A percentile compares a stretch with the other conserved stretches of the same genome.
Evolutionary conservation across 2,113 vertebrate genomes (phyloP).

Genomic region (Gymnorhina tibicen): DNA sequence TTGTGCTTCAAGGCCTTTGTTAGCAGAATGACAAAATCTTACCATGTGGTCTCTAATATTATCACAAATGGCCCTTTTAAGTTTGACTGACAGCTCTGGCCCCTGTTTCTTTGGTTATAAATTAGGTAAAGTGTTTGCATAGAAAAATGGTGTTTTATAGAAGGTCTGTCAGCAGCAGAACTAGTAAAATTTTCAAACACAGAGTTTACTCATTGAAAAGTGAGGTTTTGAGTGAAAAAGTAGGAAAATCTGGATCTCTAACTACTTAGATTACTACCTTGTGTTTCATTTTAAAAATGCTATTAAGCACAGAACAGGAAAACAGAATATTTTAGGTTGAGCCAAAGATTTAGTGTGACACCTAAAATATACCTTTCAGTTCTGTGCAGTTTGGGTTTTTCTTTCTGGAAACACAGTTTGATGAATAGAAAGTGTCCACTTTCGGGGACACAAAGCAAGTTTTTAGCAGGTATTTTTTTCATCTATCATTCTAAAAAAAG

Average conservation of each 20-base stretch:
- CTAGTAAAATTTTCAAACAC: background rate
- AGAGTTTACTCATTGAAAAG: background rate
- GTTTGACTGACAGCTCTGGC: background rate
- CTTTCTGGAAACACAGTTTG: background rate
- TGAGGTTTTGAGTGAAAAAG: background rate
- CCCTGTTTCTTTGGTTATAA: background rate
- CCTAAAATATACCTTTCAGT: background rate
- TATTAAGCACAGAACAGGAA: background rate
- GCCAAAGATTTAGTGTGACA: background rate
- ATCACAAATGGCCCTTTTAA: constrained; percentile 18
- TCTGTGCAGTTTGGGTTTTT: background rate
- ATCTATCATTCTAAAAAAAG: background rate
- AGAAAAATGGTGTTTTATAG: background rate
- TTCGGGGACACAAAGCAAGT: background rate
- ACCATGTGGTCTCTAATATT: background rate
- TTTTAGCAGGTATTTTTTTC: background rate
- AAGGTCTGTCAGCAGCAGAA: background rate
- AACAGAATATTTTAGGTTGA: background rate
- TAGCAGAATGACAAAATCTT: background rate
- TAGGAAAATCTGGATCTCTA: background rate
- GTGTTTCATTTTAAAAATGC: background rate
- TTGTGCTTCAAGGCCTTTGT: constrained; percentile 11
- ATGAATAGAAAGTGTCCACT: background rate
- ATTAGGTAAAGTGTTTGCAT: constrained; percentile 1
- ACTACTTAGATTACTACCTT: background rate